phyloP scores from a whole-genome alignment of 2,797 vertebrate species.

The Urocyon cinereoargenteus region DNA sequence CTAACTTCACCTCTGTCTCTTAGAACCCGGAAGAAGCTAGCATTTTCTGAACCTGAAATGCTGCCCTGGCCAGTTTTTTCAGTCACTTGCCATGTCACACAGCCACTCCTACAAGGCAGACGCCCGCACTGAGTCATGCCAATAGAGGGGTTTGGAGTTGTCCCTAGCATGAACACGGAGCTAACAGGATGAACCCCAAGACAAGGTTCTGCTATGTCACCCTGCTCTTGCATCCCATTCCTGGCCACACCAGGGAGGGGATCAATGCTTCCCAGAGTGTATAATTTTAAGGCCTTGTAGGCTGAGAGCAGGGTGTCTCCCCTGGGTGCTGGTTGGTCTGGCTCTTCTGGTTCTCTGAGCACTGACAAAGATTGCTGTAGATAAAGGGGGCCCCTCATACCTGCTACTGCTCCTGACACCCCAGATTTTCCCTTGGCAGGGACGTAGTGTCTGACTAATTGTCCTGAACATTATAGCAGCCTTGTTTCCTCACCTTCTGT shows the following conservation, averaged over 20 bases:
- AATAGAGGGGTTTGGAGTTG: too few species aligned
- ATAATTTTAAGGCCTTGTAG: accelerated
- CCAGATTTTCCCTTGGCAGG: neutral
- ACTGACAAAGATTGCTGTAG: neutral
- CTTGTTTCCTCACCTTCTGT: neutral
- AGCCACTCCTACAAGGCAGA: too few species aligned
- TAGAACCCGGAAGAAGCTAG: neutral
- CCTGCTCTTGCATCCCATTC: neutral
- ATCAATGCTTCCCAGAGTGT: neutral
- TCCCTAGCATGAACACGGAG: too few species aligned
- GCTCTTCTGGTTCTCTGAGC: neutral
- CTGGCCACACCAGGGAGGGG: neutral
- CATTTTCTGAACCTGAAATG: neutral
- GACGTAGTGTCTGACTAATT: neutral
- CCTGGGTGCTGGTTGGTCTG: neutral
- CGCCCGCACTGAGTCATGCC: neutral
- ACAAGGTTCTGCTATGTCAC: neutral
- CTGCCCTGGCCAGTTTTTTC: neutral
- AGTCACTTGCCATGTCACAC: neutral
- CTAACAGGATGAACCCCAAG: neutral
- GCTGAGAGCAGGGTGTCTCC: neutral
- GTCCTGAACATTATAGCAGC: neutral
- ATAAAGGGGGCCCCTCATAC: neutral
- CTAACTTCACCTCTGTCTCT: neutral
- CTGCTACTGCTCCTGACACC: neutral